These are phyloP conservation scores for Agonopterix subpropinquella DNA, from an alignment of 2,888 invertebrate species.

Conservation along the genomic window DNA sequence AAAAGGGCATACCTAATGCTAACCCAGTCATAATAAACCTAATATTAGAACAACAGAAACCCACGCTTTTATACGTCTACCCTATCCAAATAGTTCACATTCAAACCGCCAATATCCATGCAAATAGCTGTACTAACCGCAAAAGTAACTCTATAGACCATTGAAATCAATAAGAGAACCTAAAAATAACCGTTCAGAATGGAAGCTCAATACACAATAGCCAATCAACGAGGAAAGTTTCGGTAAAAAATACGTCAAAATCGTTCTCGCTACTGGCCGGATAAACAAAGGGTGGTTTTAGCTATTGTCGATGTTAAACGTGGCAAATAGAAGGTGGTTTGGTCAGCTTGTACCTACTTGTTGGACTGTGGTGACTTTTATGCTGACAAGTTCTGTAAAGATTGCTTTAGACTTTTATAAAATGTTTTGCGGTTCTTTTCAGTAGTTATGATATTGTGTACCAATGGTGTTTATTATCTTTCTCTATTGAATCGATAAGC, in stretches of 20 bases:
- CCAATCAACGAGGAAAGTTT: slow-evolving; percentile 5
- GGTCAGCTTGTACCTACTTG: slow-evolving; percentile 20
- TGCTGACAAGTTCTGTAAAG: too few species aligned
- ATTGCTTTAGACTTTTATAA: too few species aligned
- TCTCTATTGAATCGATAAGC: too few species aligned
- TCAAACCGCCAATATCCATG: neutral
- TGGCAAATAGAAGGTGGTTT: slow-evolving; percentile 30
- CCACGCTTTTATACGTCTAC: too few species aligned
- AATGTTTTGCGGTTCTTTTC: too few species aligned
- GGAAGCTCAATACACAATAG: slow-evolving; percentile 7
- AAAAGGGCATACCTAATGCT: too few species aligned
- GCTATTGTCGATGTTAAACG: slow-evolving; percentile 25
- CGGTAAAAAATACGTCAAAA: slow-evolving; percentile 14
- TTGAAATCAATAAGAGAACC: slow-evolving; percentile 12
- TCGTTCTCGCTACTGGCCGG: slow-evolving; percentile 14
- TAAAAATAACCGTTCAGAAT: neutral
- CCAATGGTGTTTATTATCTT: too few species aligned
- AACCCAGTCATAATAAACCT: neutral
- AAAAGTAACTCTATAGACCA: neutral
- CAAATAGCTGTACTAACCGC: neutral
- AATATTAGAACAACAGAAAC: too few species aligned
- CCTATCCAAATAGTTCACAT: too few species aligned
- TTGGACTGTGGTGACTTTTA: too few species aligned
- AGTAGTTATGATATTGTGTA: too few species aligned
- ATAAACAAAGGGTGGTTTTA: slow-evolving; percentile 18